phyloP scores from a whole-genome alignment of 2,113 vertebrate genomes.

The Nicator chloris region DNA sequence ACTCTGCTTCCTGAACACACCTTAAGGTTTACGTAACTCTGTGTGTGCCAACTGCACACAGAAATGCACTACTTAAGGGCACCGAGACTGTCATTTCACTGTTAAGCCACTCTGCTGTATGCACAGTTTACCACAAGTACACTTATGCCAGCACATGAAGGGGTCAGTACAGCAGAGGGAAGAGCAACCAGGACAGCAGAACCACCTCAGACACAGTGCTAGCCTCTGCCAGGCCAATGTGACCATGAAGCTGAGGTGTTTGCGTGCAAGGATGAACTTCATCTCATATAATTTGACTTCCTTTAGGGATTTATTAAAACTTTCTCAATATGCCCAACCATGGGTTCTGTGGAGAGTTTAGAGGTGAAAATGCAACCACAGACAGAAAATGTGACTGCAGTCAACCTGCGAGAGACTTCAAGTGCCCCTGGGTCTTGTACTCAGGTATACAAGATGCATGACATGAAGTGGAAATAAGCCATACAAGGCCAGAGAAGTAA shows the following conservation, averaged over 20 bases:
- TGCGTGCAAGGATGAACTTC: neutral
- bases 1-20: neutral
- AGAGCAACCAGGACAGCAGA: neutral
- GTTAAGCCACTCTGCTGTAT: neutral
- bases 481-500: neutral
- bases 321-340: neutral
- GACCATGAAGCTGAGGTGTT: neutral
- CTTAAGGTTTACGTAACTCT: neutral
- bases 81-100: neutral
- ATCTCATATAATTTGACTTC: neutral
- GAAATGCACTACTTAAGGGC: neutral
- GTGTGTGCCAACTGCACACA: neutral
- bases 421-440: neutral
- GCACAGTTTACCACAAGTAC: neutral
- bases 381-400: neutral
- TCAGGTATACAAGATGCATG: neutral
- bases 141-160: rapidly evolving
- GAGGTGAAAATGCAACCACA: neutral
- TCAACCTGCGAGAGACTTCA: neutral
- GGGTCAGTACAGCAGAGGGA: neutral
- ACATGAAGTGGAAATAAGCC: neutral
- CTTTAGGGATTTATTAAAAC: neutral
- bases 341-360: neutral
- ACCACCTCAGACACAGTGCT: neutral
- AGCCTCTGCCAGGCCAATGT: neutral